Evolutionary conservation across 2,888 invertebrate genomes (phyloP), one percentile per base, ranked within the genome.

Genomic region (Lithosia quadra): DNA sequence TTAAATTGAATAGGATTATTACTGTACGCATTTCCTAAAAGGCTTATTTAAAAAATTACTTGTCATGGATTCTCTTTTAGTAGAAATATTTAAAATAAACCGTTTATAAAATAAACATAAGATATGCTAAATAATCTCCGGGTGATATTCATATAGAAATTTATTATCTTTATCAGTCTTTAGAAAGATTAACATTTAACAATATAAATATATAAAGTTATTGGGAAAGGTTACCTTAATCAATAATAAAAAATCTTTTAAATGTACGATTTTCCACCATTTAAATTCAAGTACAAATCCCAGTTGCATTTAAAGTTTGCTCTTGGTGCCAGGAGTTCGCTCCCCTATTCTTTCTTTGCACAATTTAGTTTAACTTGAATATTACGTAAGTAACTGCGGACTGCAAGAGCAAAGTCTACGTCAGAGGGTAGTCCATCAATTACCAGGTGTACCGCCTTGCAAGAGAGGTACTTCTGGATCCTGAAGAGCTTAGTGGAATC

Each of bases 91-190:
- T n/a, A n/a, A n/a, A n/a, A n/a, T n/a, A n/a, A n/a, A n/a, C n/a
- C n/a, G n/a, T n/a, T n/a, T n/a, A n/a, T n/a, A n/a, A n/a, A n/a
- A n/a, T n/a, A n/a, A n/a, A 18, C 18, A 53, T n/a, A 55, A n/a
- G 10, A 13, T 11, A 56, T 13, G 15, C n/a, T 24, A 22, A 33
- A 10, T 10, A 24, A 60, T 60, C 22, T 22, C 39, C 60, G 9
- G 24, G 39, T 39, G 60, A 60, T 60, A 36, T 60, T 39, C 22
- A 22, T 60, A 60, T 39, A 24, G 22, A 39, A 60, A 24, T 39
- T 3, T 15, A 22, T 24, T 60, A 60, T 60, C 60, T 22, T 10
- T 18, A 21, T 24, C 39, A 24, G 24, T 24, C 39, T 60, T 60
- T 36, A 60, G 9, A 15, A 39, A 13, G 60, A 39, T 60, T 60